Evolutionary conservation across 2,888 invertebrate genomes (phyloP).

Genomic region (Nephrotoma guestfalica): DNA sequence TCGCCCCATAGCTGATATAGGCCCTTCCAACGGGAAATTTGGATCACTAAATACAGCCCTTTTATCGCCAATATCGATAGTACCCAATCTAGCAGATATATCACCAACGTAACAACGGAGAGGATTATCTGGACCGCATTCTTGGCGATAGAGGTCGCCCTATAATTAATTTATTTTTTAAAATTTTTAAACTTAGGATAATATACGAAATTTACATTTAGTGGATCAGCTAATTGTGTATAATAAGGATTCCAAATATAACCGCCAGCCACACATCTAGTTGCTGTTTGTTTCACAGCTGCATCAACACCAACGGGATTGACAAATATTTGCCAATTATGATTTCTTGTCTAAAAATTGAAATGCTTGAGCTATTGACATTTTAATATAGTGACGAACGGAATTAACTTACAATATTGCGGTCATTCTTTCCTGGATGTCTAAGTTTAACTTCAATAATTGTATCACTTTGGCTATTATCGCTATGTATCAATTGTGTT

Average conservation of each 20-base stretch:
- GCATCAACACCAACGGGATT: constrained; percentile 88
- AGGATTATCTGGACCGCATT: constrained; percentile 80
- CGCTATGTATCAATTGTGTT: constrained; percentile 76
- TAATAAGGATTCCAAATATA: constrained; percentile 86
- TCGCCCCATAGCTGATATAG: constrained; percentile 62
- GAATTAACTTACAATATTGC: constrained; percentile 49
- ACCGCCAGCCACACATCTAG: constrained; percentile 81
- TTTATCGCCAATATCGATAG: constrained; percentile 60
- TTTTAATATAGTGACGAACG: background rate
- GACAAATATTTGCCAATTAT: constrained; percentile 83
- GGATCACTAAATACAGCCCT: constrained; percentile 68
- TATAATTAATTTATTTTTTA: constrained; percentile 25
- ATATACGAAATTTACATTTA: constrained; percentile 43
- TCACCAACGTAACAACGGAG: constrained; percentile 86
- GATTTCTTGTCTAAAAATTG: constrained; percentile 51
- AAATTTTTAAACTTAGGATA: background rate
- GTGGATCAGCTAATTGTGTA: constrained; percentile 77
- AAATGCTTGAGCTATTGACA: constrained; percentile 4
- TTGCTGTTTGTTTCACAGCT: constrained; percentile 58
- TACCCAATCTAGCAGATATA: constrained; percentile 67
- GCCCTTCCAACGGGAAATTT: constrained; percentile 73
- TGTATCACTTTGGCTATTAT: constrained; percentile 78
- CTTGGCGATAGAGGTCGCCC: constrained; percentile 70
- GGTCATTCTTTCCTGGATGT: constrained; percentile 74
- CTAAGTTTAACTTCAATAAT: constrained; percentile 75